Conservation (phyloP, 2,888 invertebrate species). For the Steinernema carpocapsae region DNA sequence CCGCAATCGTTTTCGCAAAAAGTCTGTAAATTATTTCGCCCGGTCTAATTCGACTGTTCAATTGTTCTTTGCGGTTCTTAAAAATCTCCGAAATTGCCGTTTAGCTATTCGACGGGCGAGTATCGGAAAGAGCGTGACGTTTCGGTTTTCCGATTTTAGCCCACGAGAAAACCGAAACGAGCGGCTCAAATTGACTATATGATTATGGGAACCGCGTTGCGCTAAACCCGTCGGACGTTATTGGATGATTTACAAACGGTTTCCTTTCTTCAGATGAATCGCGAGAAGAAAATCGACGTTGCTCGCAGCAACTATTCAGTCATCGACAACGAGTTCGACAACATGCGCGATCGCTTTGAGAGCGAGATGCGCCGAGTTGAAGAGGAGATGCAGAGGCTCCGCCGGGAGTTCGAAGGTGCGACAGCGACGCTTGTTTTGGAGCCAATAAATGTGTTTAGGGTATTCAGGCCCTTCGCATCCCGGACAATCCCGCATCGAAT, state of each 20-base stretch:
- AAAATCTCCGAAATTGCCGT: no score
- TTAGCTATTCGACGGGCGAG: neutral
- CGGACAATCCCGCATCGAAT: conserved; percentile 28
- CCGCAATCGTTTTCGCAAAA: no score
- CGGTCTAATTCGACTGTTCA: no score
- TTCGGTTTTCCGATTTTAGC: neutral
- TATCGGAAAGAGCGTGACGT: neutral
- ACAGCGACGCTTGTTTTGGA: conserved; percentile 21
- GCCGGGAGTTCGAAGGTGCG: conserved; percentile 66
- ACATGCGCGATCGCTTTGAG: conserved; percentile 83
- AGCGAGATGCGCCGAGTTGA: conserved; percentile 98
- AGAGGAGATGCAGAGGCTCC: conserved; percentile 81
- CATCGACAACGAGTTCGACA: conserved; percentile 85
- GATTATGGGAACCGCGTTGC: neutral
- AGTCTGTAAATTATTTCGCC: no score
- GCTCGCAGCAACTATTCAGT: conserved; percentile 70
- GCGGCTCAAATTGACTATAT: neutral
- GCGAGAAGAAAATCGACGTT: conserved; percentile 66
- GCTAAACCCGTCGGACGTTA: conserved; percentile 9
- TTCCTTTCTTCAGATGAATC: conserved; percentile 28
- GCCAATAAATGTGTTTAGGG: neutral
- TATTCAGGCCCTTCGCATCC: conserved; percentile 30
- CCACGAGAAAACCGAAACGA: no score
- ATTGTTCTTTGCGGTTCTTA: no score
- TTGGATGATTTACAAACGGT: conserved; percentile 27